Percentiles rank a stretch among this genome's conserved stretches.
phyloP scores from a whole-genome alignment of 2,113 vertebrate genomes.

The Loxodonta africana region DNA sequence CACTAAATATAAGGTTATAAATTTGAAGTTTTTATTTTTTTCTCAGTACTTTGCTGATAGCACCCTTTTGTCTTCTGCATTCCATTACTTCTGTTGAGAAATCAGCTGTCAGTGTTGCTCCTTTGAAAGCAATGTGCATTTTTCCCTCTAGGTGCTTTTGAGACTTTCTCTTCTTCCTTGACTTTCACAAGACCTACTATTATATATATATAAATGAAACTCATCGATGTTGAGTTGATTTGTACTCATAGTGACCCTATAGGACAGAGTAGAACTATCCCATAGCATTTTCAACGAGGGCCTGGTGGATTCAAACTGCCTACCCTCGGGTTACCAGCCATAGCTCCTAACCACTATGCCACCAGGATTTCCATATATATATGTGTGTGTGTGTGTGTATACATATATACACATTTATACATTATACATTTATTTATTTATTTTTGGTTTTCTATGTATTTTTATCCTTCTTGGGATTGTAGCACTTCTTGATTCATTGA shows the following conservation, averaged over 20 bases:
- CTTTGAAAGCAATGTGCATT: background rate
- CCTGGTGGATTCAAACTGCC: too few species aligned
- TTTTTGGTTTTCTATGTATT: background rate
- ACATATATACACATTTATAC: too few species aligned
- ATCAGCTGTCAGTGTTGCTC: background rate
- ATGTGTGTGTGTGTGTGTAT: too few species aligned
- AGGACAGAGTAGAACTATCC: too few species aligned
- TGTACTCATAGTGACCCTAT: too few species aligned
- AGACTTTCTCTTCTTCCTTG: background rate
- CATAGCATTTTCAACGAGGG: too few species aligned
- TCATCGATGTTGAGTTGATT: too few species aligned
- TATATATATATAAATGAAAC: background rate
- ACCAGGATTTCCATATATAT: too few species aligned
- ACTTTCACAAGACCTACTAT: background rate
- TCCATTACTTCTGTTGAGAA: background rate
- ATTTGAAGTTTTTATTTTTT: background rate
- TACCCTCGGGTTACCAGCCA: too few species aligned
- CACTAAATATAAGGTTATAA: background rate
- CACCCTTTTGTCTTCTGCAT: background rate
- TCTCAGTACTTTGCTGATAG: background rate
- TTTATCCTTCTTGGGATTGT: background rate
- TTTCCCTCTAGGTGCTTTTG: background rate
- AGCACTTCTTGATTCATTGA: background rate
- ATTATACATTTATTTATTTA: too few species aligned
- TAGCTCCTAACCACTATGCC: too few species aligned